Base-by-base conservation (phyloP, 2,113 vertebrate species). In the Phaethornis superciliosus region DNA sequence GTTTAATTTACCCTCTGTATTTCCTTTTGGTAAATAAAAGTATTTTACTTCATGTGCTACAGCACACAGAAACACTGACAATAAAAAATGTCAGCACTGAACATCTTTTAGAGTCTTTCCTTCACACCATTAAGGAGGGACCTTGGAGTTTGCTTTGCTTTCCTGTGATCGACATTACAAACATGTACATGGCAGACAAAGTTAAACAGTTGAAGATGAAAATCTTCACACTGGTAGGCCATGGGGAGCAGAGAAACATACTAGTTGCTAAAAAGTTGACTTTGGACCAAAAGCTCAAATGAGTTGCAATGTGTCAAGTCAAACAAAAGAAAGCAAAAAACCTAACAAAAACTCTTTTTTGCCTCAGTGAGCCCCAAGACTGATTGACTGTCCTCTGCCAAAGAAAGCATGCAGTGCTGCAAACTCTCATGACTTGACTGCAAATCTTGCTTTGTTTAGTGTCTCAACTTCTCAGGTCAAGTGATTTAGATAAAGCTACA, bases 341-440 rank as follows among this genome's bases (percentile, higher is more conserved):
- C 67, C 52, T 71, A 94, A 90, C 92, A 96, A 95, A 86, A 94
- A 17, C 60, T 78, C 75, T 14, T 69, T 91, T 93, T 95, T 80
- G 89, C 79, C 81, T 85, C 81, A 91, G 51, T n/a, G 64, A 92
- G 68, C 32, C 87, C 71, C 87, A 54, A 80, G 72, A 80, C 37
- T 4, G 12, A 68, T 27, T 58, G 49, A 10, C 54, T n/a, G 68
- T 8, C 54, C 42, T 33, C 63, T 82, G 76, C 78, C 78, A 82
- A 63, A 85, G 63, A 37, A 86, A 87, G 83, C 52, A 69, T 0
- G 1, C 62, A 93, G 70, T 20, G 55, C 79, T 80, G 71, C 81
- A 85, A 62, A 35, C 52, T 93, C 92, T 81, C 72, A 86, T 2
- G 0, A 44, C 72, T 75, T 6, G 0, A 54, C 80, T 67, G 88